A percentile compares a stretch with the other conserved stretches of the same genome.
These are phyloP conservation scores for Tylochromis polylepis DNA, from an alignment of 2,113 vertebrate species.

Conservation along the genomic window DNA sequence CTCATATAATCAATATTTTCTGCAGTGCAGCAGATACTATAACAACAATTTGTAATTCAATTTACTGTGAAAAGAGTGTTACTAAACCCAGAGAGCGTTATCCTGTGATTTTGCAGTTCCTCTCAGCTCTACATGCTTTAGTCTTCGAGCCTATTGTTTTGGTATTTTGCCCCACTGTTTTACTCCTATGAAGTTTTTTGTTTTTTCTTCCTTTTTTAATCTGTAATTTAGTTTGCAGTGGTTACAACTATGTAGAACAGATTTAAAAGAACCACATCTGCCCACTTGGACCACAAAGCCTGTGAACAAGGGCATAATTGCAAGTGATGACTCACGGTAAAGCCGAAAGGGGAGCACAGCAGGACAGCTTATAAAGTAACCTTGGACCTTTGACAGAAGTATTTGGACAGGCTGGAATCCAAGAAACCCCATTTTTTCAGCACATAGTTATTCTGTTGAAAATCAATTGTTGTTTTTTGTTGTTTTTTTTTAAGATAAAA, in stretches of 20 bases:
- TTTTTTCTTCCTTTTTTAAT: not conserved
- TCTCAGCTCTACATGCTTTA: not conserved
- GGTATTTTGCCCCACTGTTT: not conserved
- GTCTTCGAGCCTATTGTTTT: not conserved
- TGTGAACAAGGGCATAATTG: not conserved
- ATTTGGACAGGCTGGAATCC: not conserved
- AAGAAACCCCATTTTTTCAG: not conserved
- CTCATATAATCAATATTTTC: not conserved
- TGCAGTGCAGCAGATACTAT: not conserved
- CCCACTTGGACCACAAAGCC: not conserved
- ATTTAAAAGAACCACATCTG: not conserved
- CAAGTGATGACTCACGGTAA: slow-evolving; percentile 6
- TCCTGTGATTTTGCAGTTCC: not conserved
- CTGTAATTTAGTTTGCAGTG: not conserved
- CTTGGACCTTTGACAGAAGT: not conserved
- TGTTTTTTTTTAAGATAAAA: not conserved
- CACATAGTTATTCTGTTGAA: not conserved
- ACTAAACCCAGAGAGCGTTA: not conserved
- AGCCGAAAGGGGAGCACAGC: not conserved
- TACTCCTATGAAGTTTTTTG: not conserved
- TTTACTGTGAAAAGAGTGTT: not conserved
- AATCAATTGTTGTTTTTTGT: too few species aligned
- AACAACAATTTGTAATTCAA: not conserved
- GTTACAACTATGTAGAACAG: not conserved
- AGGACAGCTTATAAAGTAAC: slow-evolving; percentile 16